Evolutionary conservation across 2,797 vertebrate species (phyloP).

Genomic region (Sebastes trivittatus): DNA sequence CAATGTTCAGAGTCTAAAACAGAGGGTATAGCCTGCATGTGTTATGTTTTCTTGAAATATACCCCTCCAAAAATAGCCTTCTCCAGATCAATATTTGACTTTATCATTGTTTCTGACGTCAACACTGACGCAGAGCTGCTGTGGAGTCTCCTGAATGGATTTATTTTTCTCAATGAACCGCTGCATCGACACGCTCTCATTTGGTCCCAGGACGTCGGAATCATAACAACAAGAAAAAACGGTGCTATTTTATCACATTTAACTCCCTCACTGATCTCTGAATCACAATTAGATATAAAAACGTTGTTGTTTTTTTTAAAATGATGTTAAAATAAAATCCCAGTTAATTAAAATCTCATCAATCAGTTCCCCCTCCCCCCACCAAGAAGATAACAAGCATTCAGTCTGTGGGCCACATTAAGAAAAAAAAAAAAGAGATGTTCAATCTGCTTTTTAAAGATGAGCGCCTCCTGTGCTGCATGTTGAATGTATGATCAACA

Average conservation of each 20-base stretch:
- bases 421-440: not conserved
- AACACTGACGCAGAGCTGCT: constrained; percentile 94
- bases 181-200: constrained; percentile 82
- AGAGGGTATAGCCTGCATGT: constrained; percentile 13
- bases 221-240: constrained; percentile 60
- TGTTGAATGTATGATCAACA: constrained; percentile 29
- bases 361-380: constrained; percentile 40
- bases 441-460: constrained; percentile 13
- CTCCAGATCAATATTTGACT: constrained; percentile 88
- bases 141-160: constrained; percentile 99
- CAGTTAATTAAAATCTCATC: constrained; percentile 60
- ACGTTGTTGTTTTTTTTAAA: not conserved
- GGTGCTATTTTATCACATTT: not conserved
- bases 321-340: not conserved
- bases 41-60: constrained; percentile 71
- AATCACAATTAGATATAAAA: not conserved
- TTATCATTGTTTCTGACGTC: constrained; percentile 98
- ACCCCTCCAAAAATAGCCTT: constrained; percentile 81
- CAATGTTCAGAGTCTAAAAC: not conserved
- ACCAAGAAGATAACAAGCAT: constrained; percentile 9
- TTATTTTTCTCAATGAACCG: constrained; percentile 96
- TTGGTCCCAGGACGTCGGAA: constrained; percentile 73
- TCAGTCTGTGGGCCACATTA: not conserved
- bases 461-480: not conserved
- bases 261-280: not conserved